Percentiles rank a stretch among this genome's conserved stretches.
phyloP scores from a whole-genome alignment of 2,113 vertebrate genomes.

The Burhinus bistriatus region DNA sequence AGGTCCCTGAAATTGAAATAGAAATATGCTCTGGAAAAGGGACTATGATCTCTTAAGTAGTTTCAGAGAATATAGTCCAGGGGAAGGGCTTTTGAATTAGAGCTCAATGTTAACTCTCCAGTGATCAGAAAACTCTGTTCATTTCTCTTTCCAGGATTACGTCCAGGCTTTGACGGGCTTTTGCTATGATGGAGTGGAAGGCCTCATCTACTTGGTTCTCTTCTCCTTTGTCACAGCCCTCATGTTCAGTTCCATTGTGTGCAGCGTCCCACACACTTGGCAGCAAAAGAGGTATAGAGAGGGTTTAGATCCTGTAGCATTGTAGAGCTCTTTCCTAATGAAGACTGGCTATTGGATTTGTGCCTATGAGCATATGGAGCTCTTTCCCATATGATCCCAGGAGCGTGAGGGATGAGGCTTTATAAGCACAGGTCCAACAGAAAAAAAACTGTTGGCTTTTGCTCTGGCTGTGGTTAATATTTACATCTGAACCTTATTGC shows the following conservation, averaged over 20 bases:
- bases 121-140: constrained; percentile 12
- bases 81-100: neutral
- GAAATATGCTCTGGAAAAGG: neutral
- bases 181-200: constrained; percentile 95
- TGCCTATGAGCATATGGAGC: constrained; percentile 44
- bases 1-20: neutral
- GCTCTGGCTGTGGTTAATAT: neutral
- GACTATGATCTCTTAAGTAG: neutral
- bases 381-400: constrained; percentile 17
- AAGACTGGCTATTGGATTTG: constrained; percentile 26
- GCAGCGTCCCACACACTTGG: constrained; percentile 96
- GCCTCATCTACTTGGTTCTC: constrained; percentile 94
- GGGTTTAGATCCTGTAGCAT: neutral
- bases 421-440: constrained; percentile 14
- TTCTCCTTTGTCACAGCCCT: constrained; percentile 97
- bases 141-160: constrained; percentile 82
- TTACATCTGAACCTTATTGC: constrained; percentile 4
- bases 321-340: neutral
- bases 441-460: neutral
- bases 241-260: constrained; percentile 97
- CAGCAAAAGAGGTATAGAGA: constrained; percentile 84
- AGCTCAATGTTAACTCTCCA: neutral
- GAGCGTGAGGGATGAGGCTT: neutral
- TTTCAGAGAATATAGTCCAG: neutral
- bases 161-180: constrained; percentile 91